Conservation (phyloP, 2,113 vertebrate genomes). For the Syrmaticus mikado region DNA sequence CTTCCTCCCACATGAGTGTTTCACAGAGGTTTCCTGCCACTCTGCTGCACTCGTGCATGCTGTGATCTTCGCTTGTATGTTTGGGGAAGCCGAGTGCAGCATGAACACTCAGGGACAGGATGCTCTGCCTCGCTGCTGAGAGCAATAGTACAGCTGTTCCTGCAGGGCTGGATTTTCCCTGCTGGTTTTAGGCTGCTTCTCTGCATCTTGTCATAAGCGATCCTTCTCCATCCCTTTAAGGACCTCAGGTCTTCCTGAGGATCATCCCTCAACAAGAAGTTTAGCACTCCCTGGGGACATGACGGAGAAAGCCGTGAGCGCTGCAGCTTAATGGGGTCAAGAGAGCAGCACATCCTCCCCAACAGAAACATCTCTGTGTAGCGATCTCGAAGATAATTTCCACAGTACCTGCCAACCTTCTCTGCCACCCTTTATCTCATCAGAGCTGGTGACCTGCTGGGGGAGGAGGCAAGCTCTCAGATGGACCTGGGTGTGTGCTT, state of each 20-base stretch:
- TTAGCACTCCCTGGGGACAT: neutral
- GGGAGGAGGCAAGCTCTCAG: neutral
- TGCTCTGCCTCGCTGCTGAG: neutral
- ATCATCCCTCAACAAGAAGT: neutral
- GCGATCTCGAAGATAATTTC: neutral
- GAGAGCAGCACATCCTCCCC: constrained; percentile 24
- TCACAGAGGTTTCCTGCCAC: neutral
- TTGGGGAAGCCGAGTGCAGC: fast-evolving
- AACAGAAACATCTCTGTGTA: neutral
- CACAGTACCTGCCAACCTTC: neutral
- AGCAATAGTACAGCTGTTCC: fast-evolving
- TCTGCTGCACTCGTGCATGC: neutral
- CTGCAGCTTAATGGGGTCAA: constrained; percentile 26
- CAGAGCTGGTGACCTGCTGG: neutral
- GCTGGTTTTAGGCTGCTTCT: neutral
- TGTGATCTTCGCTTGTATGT: fast-evolving
- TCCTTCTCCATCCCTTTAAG: neutral
- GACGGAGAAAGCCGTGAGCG: neutral
- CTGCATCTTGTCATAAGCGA: neutral
- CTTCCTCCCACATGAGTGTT: fast-evolving
- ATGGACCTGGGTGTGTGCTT: neutral
- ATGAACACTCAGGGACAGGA: neutral
- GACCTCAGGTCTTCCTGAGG: neutral
- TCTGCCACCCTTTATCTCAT: neutral
- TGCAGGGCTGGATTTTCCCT: neutral